phyloP scores from a whole-genome alignment of 2,797 vertebrate genomes.

The Caiman crocodilus region DNA sequence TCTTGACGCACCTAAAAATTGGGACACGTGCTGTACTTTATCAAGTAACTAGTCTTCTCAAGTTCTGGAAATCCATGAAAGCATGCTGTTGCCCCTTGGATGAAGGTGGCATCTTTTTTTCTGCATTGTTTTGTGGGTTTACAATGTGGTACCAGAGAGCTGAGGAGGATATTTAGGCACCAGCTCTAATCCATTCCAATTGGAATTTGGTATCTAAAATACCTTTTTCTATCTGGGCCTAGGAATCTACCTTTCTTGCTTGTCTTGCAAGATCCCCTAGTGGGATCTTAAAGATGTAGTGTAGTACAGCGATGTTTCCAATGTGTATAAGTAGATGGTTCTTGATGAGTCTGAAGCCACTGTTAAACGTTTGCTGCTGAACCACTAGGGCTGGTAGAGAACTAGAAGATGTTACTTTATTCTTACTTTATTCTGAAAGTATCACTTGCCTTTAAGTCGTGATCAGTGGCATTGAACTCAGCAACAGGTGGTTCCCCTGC shows the following conservation, averaged over 20 bases:
- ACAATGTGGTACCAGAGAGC: no score
- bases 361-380: no score
- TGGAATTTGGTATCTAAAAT: fast-evolving
- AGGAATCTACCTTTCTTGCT: not conserved
- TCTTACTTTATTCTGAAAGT: no score
- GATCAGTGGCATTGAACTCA: not conserved
- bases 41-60: not conserved
- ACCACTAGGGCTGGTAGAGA: no score
- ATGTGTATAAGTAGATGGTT: no score
- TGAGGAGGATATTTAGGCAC: not conserved
- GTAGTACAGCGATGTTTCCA: not conserved
- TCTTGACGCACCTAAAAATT: not conserved
- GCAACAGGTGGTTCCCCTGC: not conserved
- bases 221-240: not conserved
- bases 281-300: no score
- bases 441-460: not conserved
- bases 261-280: not conserved
- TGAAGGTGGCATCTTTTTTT: not conserved
- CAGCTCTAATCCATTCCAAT: not conserved
- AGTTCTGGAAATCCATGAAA: not conserved
- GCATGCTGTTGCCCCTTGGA: not conserved
- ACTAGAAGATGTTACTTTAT: no score
- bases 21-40: not conserved
- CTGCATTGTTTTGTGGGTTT: not conserved
- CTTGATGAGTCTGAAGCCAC: no score